These are phyloP conservation scores for Bettongia penicillata DNA, from an alignment of 2,113 vertebrate species.

Conservation along the genomic window DNA sequence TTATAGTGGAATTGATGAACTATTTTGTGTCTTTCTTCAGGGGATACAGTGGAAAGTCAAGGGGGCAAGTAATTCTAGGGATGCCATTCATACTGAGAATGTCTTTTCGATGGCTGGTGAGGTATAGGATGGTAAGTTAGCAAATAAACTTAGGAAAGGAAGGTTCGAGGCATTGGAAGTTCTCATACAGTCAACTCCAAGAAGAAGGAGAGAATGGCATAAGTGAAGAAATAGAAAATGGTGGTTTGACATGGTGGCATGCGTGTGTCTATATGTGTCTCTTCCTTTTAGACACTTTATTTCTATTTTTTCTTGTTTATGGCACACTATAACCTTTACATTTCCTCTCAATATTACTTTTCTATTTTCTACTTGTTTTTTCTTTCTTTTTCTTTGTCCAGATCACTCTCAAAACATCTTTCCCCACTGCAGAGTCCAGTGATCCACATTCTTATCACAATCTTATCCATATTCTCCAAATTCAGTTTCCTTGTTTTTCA, in stretches of 20 bases:
- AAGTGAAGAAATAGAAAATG: not conserved
- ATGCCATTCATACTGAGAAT: not conserved
- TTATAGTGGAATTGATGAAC: not conserved
- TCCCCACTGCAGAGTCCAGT: not conserved
- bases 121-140: not conserved
- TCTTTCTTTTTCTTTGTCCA: slow-evolving; percentile 28
- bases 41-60: not conserved
- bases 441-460: not conserved
- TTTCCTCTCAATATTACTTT: slow-evolving; percentile 58
- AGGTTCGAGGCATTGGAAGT: not conserved
- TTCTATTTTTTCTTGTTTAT: slow-evolving; percentile 49
- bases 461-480: not conserved
- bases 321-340: slow-evolving; percentile 31
- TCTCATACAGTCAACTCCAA: not conserved
- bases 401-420: not conserved
- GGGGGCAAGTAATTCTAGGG: not conserved
- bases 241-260: not conserved
- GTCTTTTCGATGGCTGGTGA: not conserved
- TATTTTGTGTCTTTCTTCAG: not conserved
- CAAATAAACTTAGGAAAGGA: not conserved
- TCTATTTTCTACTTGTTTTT: slow-evolving; percentile 31
- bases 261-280: not conserved
- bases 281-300: slow-evolving; percentile 36
- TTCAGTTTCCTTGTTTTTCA: slow-evolving; percentile 18
- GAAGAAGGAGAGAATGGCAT: not conserved